Base-by-base conservation (phyloP, 2,888 invertebrate species). In the Ametastegia equiseti region DNA sequence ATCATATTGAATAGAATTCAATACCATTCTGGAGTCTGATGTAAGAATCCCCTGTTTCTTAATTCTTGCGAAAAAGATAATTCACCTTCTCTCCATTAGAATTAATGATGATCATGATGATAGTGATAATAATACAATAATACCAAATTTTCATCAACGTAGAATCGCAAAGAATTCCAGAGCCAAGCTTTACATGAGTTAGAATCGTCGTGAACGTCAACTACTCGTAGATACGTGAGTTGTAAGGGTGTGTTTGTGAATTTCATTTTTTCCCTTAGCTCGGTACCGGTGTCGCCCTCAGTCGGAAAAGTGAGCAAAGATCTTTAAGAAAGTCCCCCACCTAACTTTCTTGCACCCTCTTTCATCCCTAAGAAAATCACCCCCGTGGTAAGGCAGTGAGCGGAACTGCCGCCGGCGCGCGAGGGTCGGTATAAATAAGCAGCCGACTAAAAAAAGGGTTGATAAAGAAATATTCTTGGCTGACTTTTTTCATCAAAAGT, bases 261-360 rank as follows among this genome's bases (percentile, higher is more conserved):
- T 1, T 54, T 23, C 23, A 45, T 78, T 78, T 78, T 78, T 42
- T 33, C 39, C 23, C 42, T 19, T 36, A 63, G 23, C 42, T 23
- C 19, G 42, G 63, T 63, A 78, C 63, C 45, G 27, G 63, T 78
- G 78, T 60, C 78, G 78, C 91, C 91, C 90, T 91, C 91, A 83
- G 86, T 85, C 90, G 91, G 88, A 83, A 69, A 87, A 89, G 85
- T 84, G 82, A 77, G 85, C 80, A 89, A 89, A 89, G 89, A 89
- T 88, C 89, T 91, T 91, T 91, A 91, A 91, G 91, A 91, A 91
- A 88, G 85, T 88, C 82, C 83, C n/a, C 84, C 86, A 86, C 85
- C 87, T 86, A 73, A 85, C 84, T 90, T 90, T 90, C 87, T 87
- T 85, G 85, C 88, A 87, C 87, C 86, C 87, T 87, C 88, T 88